Percentiles rank a stretch among this genome's conserved stretches.
Evolutionary conservation across 1,140 invertebrate species (phyloP).

Genomic region (Lasaia peninsularis): DNA sequence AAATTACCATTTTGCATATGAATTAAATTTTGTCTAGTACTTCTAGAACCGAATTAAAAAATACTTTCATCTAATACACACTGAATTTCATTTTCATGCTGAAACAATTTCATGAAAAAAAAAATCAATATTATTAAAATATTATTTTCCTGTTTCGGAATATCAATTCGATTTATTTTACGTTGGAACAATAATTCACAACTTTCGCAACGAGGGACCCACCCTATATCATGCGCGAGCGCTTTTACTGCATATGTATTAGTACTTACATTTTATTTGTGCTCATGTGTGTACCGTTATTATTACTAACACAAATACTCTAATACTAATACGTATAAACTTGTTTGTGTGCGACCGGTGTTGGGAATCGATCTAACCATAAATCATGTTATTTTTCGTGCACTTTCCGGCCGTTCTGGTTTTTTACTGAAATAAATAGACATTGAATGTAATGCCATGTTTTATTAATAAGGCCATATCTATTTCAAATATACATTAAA

Average conservation of each 20-base stretch:
- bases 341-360: conserved; percentile 39
- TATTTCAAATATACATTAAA: background rate
- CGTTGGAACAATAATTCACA: background rate
- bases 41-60: too few species aligned
- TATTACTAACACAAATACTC: conserved; percentile 41
- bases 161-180: background rate
- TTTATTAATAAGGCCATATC: conserved; percentile 3
- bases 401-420: conserved; percentile 37
- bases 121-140: too few species aligned
- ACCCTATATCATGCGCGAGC: background rate
- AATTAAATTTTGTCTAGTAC: too few species aligned
- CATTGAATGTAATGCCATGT: conserved; percentile 5
- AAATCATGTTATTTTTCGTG: conserved; percentile 58
- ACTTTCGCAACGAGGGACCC: background rate
- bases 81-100: too few species aligned
- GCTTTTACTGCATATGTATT: conserved; percentile 14
- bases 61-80: too few species aligned
- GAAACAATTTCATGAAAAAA: too few species aligned
- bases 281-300: conserved; percentile 50
- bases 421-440: conserved; percentile 13
- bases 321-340: conserved; percentile 39
- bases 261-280: conserved; percentile 37
- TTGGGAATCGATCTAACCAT: conserved; percentile 38
- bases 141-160: background rate
- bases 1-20: too few species aligned